Base-by-base conservation (phyloP, 92 coral and sea anemone species). In the Isaurus tuberculatus region DNA sequence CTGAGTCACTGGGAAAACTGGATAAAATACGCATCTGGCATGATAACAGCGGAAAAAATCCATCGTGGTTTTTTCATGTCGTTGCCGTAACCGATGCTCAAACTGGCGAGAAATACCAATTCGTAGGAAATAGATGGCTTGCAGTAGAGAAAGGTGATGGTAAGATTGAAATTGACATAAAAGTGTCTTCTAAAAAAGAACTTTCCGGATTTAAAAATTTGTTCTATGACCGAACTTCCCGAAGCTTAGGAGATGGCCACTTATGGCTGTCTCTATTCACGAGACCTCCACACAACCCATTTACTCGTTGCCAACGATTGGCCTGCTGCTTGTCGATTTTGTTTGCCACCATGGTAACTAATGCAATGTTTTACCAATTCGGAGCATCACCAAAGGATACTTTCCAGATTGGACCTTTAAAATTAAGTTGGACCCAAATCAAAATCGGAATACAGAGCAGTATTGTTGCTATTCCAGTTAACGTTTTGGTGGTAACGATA, bases 131-230 rank as follows among this genome's bases (percentile, higher is more conserved):
- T 51, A 84, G 94, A 27, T 95, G 98, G 98, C 88, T 95, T 31
- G 98, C 98, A 0, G 91, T 95, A 15, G 98, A 95, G 53, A 93
- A 91, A 43, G 88, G 92, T n/a, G 91, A 91, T 53, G 96, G 95
- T 5, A 79, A 90, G 27, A 85, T 95, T 27, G 89, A 91, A 40
- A 85, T 86, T 40, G 91, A 90, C 48, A 70, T 95, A 17, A 75
- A 75, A 16, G 94, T 74, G 4, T 92, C 95, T 11, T 84, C 89
- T 33, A 77, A 89, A 29, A 55, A 72, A 33, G 98, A 92, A 25
- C 85, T 87, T 34, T 29, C 86, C 26, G 86, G 87, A 1, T 93
- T 95, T 61, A 88, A 84, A 65, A 90, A 89, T 33, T 82, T 90
- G 74, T 93, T 95, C 48, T 65, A 87, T 58, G 80, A 91, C 34